Evolutionary conservation across 1,140 invertebrate species (phyloP), one percentile per base, ranked within the genome.

Genomic region (Gonatopus flavifemur): DNA sequence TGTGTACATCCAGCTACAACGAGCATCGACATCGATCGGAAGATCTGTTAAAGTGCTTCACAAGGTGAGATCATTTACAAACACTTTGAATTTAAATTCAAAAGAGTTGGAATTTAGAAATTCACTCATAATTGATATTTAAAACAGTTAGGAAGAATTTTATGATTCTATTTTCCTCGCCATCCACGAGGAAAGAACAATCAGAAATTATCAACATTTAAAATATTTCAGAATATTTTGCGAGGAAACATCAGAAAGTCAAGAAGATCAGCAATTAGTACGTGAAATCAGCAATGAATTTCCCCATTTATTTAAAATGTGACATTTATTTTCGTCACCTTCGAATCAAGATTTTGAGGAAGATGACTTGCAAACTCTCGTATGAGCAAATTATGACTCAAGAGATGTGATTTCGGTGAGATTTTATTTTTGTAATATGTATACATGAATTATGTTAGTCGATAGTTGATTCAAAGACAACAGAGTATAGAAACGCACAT

Each of bases 281-380:
- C 79, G 87, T 33, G 87, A 89, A 53, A 90, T 91, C 46, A 86
- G 85, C 52, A 89, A 89, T 65, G 88, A 91, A 73, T 91, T 91
- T 80, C 88, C 89, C n/a, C 85, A 88, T 60, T 84, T 87, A 62
- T 90, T 91, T 66, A 88, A 89, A 70, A 72, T 75, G 61, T 76
- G 72, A 78, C 74, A 67, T 61, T 57, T 62, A 37, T 43, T 64
- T 20, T 55, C 55, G 20, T 49, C 67, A 66, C 70, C 68, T 46
- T 56, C 55, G 5, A 52, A 57, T n/a, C 44, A 49, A 32, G 58
- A 66, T 25, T 44, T 66, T 30, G 74, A 76, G 43, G 74, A 76
- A 39, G 74, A 73, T 37, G 69, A 76, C 52, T 52, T 76, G 25
- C 73, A 76, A 43, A 70, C 72, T 40, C 62, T 76, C 15, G 74